A percentile compares a stretch with the other conserved stretches of the same genome.
Evolutionary conservation across 2,113 vertebrate genomes (phyloP).

Genomic region (Hypanus sabinus): DNA sequence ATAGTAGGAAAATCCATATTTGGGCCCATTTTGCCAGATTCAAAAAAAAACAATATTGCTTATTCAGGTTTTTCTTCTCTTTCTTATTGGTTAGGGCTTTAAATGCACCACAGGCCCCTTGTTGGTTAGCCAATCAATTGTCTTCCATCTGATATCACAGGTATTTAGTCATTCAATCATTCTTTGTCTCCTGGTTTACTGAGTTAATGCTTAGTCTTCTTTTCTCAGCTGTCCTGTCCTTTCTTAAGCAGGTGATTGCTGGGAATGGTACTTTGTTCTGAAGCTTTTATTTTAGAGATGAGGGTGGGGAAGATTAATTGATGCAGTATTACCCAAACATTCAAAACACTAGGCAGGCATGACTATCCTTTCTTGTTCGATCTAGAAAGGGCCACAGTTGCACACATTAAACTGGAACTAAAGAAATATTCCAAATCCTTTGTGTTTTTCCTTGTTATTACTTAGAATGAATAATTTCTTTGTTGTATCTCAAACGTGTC

Average conservation of each 20-base stretch:
- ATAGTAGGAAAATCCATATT: neutral
- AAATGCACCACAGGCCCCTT: neutral
- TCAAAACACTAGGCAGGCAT: too few relatives aligned
- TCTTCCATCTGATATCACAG: neutral
- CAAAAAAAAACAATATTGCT: neutral
- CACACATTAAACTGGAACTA: neutral
- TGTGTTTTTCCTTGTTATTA: neutral
- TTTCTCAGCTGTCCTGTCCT: neutral
- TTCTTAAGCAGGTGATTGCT: too few relatives aligned
- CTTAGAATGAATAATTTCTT: neutral
- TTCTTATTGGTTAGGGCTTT: neutral
- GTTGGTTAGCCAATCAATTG: neutral
- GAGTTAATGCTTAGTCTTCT: neutral
- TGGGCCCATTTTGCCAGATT: neutral
- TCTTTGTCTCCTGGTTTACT: neutral
- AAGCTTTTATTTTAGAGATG: too few relatives aligned
- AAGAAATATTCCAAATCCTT: neutral
- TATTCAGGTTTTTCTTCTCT: neutral
- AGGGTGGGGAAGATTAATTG: too few relatives aligned
- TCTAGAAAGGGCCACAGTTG: neutral
- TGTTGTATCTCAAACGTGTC: neutral
- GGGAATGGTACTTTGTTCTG: too few relatives aligned
- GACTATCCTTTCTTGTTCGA: neutral
- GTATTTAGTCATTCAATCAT: neutral
- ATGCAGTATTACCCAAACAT: too few relatives aligned